Conservation (phyloP, 2,888 invertebrate genomes). For the Trachelus troglodyta region DNA sequence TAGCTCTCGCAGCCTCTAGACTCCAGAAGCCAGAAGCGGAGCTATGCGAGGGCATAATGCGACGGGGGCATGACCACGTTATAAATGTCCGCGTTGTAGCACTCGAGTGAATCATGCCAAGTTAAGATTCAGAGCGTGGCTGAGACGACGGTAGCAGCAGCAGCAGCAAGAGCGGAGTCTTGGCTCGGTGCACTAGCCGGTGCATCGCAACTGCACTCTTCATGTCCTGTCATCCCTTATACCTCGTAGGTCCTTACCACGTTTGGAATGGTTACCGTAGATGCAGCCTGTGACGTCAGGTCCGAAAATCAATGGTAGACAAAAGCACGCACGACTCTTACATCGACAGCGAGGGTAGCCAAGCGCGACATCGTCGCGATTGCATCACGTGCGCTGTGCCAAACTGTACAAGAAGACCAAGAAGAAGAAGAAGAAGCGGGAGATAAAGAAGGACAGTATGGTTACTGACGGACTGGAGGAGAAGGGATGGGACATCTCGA, state of each 20-base stretch:
- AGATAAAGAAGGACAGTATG: constrained; percentile 18
- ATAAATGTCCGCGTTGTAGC: constrained; percentile 38
- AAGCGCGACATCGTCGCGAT: constrained; percentile 47
- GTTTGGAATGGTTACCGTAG: background rate
- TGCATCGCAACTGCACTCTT: constrained; percentile 9
- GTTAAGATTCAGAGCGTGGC: constrained; percentile 43
- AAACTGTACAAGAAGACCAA: constrained; percentile 1
- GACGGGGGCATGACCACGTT: constrained; percentile 32
- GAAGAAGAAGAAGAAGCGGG: constrained; percentile 21
- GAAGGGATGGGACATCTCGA: constrained; percentile 17
- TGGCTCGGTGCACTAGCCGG: constrained; percentile 34
- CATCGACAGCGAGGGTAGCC: constrained; percentile 37
- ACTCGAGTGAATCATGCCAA: constrained; percentile 46
- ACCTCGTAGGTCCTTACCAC: constrained; percentile 18
- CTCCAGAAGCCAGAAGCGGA: background rate
- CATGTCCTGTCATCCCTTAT: constrained; percentile 12
- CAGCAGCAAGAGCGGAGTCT: constrained; percentile 27
- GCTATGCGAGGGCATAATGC: constrained; percentile 1
- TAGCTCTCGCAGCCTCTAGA: background rate
- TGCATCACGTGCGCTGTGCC: constrained; percentile 33
- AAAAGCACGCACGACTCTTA: background rate
- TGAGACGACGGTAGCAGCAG: background rate
- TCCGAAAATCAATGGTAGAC: background rate
- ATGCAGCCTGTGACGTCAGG: background rate
- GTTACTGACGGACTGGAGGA: constrained; percentile 1